These are phyloP conservation scores for Meloidogyne exigua DNA, from an alignment of 1,140 invertebrate genomes.

Conservation along the genomic window DNA sequence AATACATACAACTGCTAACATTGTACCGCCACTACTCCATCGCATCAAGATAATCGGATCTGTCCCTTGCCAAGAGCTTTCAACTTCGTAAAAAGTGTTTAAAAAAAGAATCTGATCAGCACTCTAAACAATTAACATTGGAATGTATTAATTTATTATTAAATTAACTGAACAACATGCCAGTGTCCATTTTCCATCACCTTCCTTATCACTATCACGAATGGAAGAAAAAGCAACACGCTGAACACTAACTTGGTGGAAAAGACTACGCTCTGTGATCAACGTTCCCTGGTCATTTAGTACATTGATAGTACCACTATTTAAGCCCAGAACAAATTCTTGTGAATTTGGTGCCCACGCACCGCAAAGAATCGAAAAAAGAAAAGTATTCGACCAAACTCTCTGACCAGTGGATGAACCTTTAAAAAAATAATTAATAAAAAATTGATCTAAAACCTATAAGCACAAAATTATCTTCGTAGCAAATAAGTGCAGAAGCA, in stretches of 20 bases:
- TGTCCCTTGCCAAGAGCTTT: constrained; percentile 47
- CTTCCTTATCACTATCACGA: constrained; percentile 12
- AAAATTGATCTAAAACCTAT: constrained; percentile 44
- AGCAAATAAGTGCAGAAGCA: constrained; percentile 93
- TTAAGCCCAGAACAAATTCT: constrained; percentile 70
- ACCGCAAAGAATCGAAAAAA: constrained; percentile 87
- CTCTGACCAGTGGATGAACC: constrained; percentile 89
- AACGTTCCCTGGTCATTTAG: constrained; percentile 59
- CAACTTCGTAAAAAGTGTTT: constrained; percentile 56
- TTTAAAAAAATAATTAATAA: constrained; percentile 23
- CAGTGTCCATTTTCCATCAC: constrained; percentile 54
- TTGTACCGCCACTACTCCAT: constrained; percentile 56
- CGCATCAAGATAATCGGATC: constrained; percentile 46
- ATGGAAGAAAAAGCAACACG: constrained; percentile 48
- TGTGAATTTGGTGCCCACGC: constrained; percentile 96
- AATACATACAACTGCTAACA: constrained; percentile 53
- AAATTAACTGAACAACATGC: constrained; percentile 46
- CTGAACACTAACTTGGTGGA: constrained; percentile 40
- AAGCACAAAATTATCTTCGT: constrained; percentile 69
- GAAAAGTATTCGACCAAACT: constrained; percentile 96
- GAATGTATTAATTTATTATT: not conserved
- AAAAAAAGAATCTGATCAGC: constrained; percentile 55
- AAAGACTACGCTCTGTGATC: constrained; percentile 53
- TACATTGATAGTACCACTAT: constrained; percentile 53
- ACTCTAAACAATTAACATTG: not conserved